These are phyloP conservation scores for Acromyrmex echinatior DNA, from an alignment of 1,140 invertebrate species.

Conservation along the genomic window DNA sequence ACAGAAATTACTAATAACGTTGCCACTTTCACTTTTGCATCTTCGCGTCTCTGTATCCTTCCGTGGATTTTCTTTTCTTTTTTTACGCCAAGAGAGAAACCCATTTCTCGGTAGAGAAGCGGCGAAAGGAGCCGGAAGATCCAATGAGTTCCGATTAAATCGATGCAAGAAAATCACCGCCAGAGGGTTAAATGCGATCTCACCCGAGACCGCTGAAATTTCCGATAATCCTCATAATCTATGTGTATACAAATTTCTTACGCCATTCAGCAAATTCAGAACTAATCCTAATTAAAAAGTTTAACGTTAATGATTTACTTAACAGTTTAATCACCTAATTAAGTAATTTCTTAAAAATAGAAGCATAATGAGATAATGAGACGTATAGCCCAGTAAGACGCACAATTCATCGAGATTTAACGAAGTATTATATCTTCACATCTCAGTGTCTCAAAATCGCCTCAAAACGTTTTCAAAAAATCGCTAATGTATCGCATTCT, in stretches of 20 bases:
- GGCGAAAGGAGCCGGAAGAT: conserved; percentile 10
- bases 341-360: neutral
- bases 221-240: neutral
- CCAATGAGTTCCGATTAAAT: conserved; percentile 6
- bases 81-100: conserved; percentile 19
- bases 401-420: neutral
- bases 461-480: neutral
- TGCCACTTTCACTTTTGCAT: conserved; percentile 66
- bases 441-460: neutral
- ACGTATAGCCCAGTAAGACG: neutral
- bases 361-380: neutral
- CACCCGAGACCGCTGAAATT: neutral
- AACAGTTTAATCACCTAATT: neutral
- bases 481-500: neutral
- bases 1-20: conserved; percentile 33
- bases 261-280: neutral
- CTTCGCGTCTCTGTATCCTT: conserved; percentile 20
- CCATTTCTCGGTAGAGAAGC: conserved; percentile 8
- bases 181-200: conserved; percentile 5
- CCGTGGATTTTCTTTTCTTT: neutral
- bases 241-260: neutral
- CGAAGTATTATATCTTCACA: too few relatives aligned
- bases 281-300: neutral
- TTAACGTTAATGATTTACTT: neutral
- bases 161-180: neutral